phyloP scores from a whole-genome alignment of 1,140 invertebrate species.

The Aphelinus atriplicis region DNA sequence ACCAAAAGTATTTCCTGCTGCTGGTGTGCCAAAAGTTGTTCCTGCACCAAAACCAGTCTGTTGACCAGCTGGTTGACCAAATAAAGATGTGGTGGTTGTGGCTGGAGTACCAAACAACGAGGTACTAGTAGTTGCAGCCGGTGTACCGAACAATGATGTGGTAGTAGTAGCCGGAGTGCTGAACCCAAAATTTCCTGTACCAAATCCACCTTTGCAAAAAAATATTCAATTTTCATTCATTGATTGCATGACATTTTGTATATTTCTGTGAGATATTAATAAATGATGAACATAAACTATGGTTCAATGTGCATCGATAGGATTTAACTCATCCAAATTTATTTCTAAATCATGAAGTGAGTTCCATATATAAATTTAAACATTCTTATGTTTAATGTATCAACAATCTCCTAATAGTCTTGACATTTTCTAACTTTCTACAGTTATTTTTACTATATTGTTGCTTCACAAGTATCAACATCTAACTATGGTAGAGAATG shows the following conservation, averaged over 20 bases:
- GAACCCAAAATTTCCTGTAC: slow-evolving; percentile 56
- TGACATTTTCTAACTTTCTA: too few species aligned
- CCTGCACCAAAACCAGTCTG: slow-evolving; percentile 60
- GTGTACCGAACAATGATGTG: slow-evolving; percentile 58
- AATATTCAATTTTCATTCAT: slow-evolving; percentile 25
- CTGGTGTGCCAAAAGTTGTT: slow-evolving; percentile 48
- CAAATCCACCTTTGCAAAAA: slow-evolving; percentile 50
- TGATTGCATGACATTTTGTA: background rate
- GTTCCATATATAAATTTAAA: too few species aligned
- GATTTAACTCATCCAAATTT: too few species aligned
- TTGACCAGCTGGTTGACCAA: slow-evolving; percentile 45
- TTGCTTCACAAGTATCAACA: too few species aligned
- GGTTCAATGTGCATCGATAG: too few species aligned
- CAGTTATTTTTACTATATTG: too few species aligned
- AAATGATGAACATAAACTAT: too few species aligned
- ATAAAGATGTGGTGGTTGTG: slow-evolving; percentile 40
- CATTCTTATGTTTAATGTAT: too few species aligned
- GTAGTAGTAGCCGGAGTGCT: slow-evolving; percentile 53
- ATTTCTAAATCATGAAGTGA: too few species aligned
- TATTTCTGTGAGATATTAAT: too few species aligned
- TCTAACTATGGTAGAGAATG: too few species aligned
- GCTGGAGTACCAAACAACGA: slow-evolving; percentile 43
- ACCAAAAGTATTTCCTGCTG: slow-evolving; percentile 47
- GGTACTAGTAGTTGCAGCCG: slow-evolving; percentile 44
- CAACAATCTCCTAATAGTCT: too few species aligned